A percentile compares a stretch with the other conserved stretches of the same genome.
phyloP scores from a whole-genome alignment of 2,797 vertebrate genomes.

The Lacerta agilis region DNA sequence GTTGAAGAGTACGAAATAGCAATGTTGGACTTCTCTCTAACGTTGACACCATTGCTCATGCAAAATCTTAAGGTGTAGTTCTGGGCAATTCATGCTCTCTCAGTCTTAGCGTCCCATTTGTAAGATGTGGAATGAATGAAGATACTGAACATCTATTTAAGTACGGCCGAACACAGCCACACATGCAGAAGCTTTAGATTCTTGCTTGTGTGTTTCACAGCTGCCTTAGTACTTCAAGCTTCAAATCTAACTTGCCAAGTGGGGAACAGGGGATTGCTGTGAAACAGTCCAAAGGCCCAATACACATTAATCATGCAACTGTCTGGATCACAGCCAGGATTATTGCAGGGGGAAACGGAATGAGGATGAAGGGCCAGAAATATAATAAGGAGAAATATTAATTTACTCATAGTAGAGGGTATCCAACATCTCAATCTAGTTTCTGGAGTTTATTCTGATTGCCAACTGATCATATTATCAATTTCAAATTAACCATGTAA shows the following conservation, averaged over 20 bases:
- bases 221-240: not conserved
- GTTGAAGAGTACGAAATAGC: too few species aligned
- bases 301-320: not conserved
- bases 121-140: not conserved
- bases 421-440: not conserved
- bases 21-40: not conserved
- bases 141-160: not conserved
- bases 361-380: not conserved
- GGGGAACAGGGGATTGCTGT: not conserved
- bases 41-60: not conserved
- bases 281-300: not conserved
- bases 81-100: not conserved
- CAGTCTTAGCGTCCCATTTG: not conserved
- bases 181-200: not conserved
- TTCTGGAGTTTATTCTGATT: constrained; percentile 16
- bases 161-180: too few species aligned
- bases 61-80: not conserved
- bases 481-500: too few species aligned
- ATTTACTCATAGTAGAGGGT: not conserved
- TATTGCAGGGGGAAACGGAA: not conserved
- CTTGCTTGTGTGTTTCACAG: not conserved
- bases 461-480: not conserved
- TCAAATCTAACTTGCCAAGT: not conserved
- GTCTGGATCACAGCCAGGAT: not conserved
- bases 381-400: not conserved